Percentiles rank a stretch among this genome's conserved stretches.
Conservation (phyloP, 1,140 invertebrate species). For the Pantala flavescens region DNA sequence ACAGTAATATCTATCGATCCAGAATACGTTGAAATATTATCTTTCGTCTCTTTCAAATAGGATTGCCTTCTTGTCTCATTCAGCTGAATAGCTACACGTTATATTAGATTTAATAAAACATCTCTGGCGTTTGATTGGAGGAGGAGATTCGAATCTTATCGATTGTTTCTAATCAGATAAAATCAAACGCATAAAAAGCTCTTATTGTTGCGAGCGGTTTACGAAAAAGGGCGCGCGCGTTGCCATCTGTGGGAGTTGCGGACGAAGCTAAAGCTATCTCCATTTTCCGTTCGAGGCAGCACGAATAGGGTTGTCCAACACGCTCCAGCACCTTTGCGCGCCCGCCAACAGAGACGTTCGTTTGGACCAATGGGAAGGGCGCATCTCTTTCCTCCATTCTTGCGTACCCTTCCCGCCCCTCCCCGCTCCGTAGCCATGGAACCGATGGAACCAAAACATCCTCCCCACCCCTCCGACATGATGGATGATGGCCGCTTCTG, state of each 20-base stretch:
- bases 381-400: background rate
- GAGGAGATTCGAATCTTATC: too few species aligned
- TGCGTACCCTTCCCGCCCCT: background rate
- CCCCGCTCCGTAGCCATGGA: background rate
- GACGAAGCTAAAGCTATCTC: background rate
- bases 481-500: background rate
- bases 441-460: background rate
- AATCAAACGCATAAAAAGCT: too few species aligned
- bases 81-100: too few species aligned
- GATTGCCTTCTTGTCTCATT: too few species aligned
- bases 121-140: too few species aligned
- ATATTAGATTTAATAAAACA: too few species aligned
- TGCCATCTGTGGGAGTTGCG: background rate
- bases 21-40: too few species aligned
- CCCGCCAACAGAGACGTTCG: background rate
- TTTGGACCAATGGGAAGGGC: background rate
- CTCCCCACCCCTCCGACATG: background rate
- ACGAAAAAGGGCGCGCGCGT: background rate
- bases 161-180: too few species aligned
- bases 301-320: background rate
- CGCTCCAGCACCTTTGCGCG: background rate
- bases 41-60: too few species aligned
- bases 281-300: background rate
- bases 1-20: too few species aligned
- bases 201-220: too few species aligned